A percentile compares a stretch with the other conserved stretches of the same genome.
Conservation (phyloP, 1,140 invertebrate genomes). For the Octopus bimaculoides region DNA sequence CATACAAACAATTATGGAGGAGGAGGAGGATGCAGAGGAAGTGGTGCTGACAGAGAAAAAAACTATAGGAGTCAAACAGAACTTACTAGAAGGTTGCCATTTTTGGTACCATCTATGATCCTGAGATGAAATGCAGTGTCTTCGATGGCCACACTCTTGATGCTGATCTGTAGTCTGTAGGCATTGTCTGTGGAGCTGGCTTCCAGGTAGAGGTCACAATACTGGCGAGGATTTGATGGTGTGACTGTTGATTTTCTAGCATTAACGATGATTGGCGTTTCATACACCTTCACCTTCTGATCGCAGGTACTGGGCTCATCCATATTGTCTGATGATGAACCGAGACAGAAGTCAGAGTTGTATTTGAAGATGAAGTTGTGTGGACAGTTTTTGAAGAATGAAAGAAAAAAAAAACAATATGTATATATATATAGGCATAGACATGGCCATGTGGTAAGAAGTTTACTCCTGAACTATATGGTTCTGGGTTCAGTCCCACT, state of each 20-base stretch:
- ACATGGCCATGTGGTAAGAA: too few species aligned
- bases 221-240: conserved; percentile 28
- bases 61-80: not conserved
- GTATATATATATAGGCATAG: too few species aligned
- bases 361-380: too few species aligned
- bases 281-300: conserved; percentile 28
- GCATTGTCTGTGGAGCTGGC: conserved; percentile 28
- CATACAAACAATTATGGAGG: too few species aligned
- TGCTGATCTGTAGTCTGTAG: conserved; percentile 31
- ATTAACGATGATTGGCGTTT: conserved; percentile 26
- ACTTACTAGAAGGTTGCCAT: conserved; percentile 29
- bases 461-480: too few species aligned
- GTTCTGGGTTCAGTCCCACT: too few species aligned
- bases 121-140: conserved; percentile 33
- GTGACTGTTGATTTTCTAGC: conserved; percentile 28
- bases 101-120: conserved; percentile 28
- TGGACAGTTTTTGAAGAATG: too few species aligned
- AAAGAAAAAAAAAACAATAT: too few species aligned
- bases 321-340: conserved; percentile 30
- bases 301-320: conserved; percentile 31
- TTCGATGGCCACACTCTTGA: conserved; percentile 28
- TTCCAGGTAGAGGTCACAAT: conserved; percentile 28
- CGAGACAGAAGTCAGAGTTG: too few species aligned
- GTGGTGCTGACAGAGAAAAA: not conserved
- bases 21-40: too few species aligned